Conservation (phyloP, 2,113 vertebrate genomes). For the Myiozetetes cayanensis region DNA sequence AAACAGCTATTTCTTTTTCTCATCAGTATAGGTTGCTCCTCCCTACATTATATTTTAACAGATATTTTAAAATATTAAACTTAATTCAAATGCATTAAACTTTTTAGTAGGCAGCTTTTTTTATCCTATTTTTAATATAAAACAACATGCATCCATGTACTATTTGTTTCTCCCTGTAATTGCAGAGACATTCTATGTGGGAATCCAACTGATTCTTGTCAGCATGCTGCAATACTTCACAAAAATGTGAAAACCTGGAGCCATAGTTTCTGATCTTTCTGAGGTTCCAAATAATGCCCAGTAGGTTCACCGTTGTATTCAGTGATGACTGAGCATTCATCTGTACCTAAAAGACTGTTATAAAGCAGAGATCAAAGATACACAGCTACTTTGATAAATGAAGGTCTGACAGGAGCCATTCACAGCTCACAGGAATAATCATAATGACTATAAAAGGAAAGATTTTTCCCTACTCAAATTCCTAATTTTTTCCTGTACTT, state of each 20-base stretch:
- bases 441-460: neutral
- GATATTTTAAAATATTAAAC: neutral
- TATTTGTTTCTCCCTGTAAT: neutral
- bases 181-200: neutral
- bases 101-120: neutral
- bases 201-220: neutral
- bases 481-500: neutral
- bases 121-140: neutral
- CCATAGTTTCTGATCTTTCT: rapidly evolving
- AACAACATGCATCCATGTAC: neutral
- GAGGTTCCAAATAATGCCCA: neutral
- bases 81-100: neutral
- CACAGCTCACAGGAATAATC: neutral
- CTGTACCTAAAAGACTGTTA: neutral
- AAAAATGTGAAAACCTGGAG: neutral
- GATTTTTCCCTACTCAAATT: neutral
- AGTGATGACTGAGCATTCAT: neutral
- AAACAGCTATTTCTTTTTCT: neutral
- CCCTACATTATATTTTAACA: neutral
- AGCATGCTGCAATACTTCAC: neutral
- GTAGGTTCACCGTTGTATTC: neutral
- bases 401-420: neutral
- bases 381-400: neutral
- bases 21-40: neutral
- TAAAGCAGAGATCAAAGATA: neutral